phyloP scores from a whole-genome alignment of 1,140 invertebrate species.

The Euwallacea similis region DNA sequence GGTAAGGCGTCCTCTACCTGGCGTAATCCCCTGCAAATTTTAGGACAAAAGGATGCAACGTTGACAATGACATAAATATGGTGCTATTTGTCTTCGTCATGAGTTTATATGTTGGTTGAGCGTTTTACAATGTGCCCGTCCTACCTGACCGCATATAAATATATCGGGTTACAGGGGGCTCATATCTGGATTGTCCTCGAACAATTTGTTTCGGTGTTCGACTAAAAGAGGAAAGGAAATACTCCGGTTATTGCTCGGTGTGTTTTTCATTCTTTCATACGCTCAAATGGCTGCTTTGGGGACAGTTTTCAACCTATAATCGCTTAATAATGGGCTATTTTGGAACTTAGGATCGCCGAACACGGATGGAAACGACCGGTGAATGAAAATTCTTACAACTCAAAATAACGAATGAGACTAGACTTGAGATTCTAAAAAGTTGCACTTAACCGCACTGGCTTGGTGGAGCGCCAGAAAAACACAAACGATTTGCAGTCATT shows the following conservation, averaged over 20 bases:
- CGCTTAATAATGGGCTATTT: constrained; percentile 25
- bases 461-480: too few relatives aligned
- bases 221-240: constrained; percentile 34
- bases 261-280: constrained; percentile 28
- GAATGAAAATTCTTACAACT: too few relatives aligned
- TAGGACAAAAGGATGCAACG: constrained; percentile 38
- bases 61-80: constrained; percentile 39
- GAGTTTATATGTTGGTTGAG: neutral
- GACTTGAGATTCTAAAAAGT: too few relatives aligned
- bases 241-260: constrained; percentile 27
- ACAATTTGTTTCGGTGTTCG: constrained; percentile 34
- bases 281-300: constrained; percentile 18
- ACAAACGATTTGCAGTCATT: too few relatives aligned
- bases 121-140: constrained; percentile 25
- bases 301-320: constrained; percentile 25
- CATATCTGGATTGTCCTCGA: constrained; percentile 35
- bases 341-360: neutral
- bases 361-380: too few relatives aligned
- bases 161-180: constrained; percentile 33
- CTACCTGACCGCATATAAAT: constrained; percentile 36
- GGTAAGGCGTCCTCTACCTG: constrained; percentile 29
- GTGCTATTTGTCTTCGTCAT: constrained; percentile 26
- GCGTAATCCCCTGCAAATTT: constrained; percentile 36
- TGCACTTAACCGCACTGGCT: too few relatives aligned
- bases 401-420: too few relatives aligned